phyloP scores from a whole-genome alignment of 1,140 invertebrate genomes.

The Bombyx mori region DNA sequence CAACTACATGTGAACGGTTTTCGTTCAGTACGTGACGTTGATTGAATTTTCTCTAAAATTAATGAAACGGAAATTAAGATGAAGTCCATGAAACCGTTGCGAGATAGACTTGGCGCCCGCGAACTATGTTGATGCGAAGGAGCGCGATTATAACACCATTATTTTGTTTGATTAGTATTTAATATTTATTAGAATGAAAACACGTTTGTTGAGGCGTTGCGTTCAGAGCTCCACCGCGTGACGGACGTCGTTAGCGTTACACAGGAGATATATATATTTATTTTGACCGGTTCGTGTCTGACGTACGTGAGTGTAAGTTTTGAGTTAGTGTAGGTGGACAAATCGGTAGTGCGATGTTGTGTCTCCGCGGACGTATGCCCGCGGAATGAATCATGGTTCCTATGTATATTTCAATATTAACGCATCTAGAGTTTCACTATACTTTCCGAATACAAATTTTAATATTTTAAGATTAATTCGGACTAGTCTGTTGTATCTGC shows the following conservation, averaged over 20 bases:
- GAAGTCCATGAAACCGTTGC: conserved; percentile 1
- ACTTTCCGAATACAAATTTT: conserved; percentile 71
- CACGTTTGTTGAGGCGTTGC: conserved; percentile 46
- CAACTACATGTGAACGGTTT: no score
- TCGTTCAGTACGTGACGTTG: background rate
- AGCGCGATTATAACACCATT: conserved; percentile 65
- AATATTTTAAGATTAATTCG: conserved; percentile 69
- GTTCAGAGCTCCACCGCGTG: conserved; percentile 36
- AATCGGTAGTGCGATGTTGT: conserved; percentile 65
- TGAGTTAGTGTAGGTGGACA: conserved; percentile 56
- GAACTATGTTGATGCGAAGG: conserved; percentile 46
- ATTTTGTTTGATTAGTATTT: conserved; percentile 56
- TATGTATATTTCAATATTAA: conserved; percentile 72
- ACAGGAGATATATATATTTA: conserved; percentile 42
- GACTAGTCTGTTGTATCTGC: conserved; percentile 66
- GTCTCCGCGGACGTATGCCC: conserved; percentile 56
- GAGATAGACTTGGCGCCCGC: conserved; percentile 23
- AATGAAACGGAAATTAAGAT: background rate
- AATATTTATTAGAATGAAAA: conserved; percentile 33
- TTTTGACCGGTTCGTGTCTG: conserved; percentile 49
- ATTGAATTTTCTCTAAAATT: background rate
- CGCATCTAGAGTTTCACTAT: conserved; percentile 71
- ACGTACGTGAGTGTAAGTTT: conserved; percentile 42
- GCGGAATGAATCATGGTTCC: conserved; percentile 70
- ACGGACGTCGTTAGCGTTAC: conserved; percentile 27